Evolutionary conservation across 2,113 vertebrate species (phyloP), one percentile per base, ranked within the genome.

Genomic region (Eclectus roratus): DNA sequence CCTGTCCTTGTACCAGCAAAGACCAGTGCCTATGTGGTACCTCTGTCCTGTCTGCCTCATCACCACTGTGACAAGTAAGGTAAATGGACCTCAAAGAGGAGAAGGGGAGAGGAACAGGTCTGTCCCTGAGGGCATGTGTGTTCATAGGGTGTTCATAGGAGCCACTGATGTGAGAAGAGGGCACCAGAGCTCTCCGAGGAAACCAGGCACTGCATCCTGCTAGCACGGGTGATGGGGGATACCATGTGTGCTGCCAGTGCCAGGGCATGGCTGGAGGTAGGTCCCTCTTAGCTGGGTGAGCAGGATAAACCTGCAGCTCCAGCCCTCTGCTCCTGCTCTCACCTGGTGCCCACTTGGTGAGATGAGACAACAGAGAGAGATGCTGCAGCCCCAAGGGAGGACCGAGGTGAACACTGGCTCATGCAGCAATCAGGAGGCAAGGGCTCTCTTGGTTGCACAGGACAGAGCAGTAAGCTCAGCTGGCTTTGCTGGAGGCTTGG

Each of bases 341-440:
- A 1, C 50, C 44, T 0, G 0, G 18, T 2, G 3, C 49, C 77
- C 19, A 10, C 18, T 15, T 15, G 23, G 47, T 0, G 6, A 56
- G 43, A 24, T 24, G 63, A 63, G 43, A 63, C 47, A 44, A 28
- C 24, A 1, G 2, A 39, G 70, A 3, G 16, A 65, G 70, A 8
- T 1, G 5, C n/a, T 68, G 47, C 41, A 79, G 41, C 11, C 35
- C 7, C 60, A 49, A 4, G n/a, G 65, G 17, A 37, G 31, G 46
- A 65, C 6, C 0, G 0, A 25, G 17, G 14, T 2, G 6, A 61
- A 28, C 0, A 0, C 9, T 66, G 27, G 6, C 35, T 55, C 17
- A 14, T 37, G 28, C 50, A 64, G 43, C 13, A 44, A 63, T 61
- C 50, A 7, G 9, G 33, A 74, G 25, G 49, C 28, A 41, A 61